Evolutionary conservation across 2,888 invertebrate genomes (phyloP).

Genomic region (Chymomyza procnemis): DNA sequence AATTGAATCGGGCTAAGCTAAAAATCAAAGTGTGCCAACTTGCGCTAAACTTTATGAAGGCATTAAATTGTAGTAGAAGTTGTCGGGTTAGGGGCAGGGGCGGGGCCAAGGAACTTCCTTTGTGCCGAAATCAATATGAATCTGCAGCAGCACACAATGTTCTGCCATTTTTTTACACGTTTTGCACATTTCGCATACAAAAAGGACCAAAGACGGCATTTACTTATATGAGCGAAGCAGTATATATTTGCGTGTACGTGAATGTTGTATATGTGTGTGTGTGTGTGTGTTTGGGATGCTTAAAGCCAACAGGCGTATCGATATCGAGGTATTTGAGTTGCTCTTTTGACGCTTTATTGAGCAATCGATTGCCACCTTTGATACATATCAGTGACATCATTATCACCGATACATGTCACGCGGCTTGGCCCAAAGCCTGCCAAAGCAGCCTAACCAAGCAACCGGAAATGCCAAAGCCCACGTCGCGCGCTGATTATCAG

Average conservation of each 20-base stretch:
- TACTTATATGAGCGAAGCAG: background rate
- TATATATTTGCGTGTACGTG: background rate
- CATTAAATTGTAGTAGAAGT: background rate
- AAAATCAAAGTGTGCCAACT: background rate
- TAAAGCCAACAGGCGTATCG: constrained; percentile 27
- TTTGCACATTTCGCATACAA: background rate
- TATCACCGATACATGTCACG: constrained; percentile 47
- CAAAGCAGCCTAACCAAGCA: background rate
- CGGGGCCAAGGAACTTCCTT: background rate
- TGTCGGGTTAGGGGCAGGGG: too few relatives aligned
- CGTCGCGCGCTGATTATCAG: constrained; percentile 53
- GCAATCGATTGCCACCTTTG: constrained; percentile 64
- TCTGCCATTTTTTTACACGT: background rate
- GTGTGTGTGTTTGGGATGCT: too few relatives aligned
- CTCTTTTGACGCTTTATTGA: constrained; percentile 50
- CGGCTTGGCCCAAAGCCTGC: background rate
- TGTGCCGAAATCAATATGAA: background rate
- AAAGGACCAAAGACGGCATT: background rate
- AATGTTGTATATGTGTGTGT: background rate
- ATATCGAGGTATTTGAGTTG: constrained; percentile 34
- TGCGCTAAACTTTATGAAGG: background rate
- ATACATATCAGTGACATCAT: constrained; percentile 60
- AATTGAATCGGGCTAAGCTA: background rate
- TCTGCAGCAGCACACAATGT: background rate
- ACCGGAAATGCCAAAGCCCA: constrained; percentile 38